A percentile compares a stretch with the other conserved stretches of the same genome.
Conservation (phyloP, 2,888 invertebrate species). For the Pegoplata infirma region DNA sequence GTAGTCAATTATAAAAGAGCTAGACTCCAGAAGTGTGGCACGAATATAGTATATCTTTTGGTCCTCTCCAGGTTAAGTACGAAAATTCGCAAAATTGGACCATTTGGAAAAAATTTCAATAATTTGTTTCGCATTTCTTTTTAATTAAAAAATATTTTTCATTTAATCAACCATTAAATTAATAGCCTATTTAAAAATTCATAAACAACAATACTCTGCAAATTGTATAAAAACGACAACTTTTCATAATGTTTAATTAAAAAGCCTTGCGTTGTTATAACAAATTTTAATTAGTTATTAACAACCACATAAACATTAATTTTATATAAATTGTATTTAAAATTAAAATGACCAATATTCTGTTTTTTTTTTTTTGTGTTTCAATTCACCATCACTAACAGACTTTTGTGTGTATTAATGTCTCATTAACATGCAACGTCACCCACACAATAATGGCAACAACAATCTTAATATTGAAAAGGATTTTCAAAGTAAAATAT, state of each 20-base stretch:
- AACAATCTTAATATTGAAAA: background rate
- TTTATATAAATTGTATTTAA: constrained; percentile 21
- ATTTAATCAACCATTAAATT: background rate
- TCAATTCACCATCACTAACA: background rate
- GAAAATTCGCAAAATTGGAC: no score
- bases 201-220: background rate
- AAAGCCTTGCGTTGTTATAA: background rate
- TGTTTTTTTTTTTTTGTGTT: background rate
- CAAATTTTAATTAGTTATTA: constrained; percentile 46
- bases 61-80: no score
- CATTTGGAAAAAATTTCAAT: no score
- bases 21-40: no score
- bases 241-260: constrained; percentile 40
- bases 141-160: no score
- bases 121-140: background rate
- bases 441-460: background rate
- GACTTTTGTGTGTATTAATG: background rate
- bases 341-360: constrained; percentile 34
- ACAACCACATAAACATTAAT: constrained; percentile 53
- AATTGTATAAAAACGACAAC: constrained; percentile 14
- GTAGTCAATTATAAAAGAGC: no score
- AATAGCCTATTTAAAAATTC: background rate
- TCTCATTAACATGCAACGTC: constrained; percentile 4
- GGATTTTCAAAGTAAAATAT: constrained; percentile 16
- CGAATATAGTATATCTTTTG: no score